Conservation (phyloP, 2,113 vertebrate species). For the Oncorhynchus clarkii region DNA sequence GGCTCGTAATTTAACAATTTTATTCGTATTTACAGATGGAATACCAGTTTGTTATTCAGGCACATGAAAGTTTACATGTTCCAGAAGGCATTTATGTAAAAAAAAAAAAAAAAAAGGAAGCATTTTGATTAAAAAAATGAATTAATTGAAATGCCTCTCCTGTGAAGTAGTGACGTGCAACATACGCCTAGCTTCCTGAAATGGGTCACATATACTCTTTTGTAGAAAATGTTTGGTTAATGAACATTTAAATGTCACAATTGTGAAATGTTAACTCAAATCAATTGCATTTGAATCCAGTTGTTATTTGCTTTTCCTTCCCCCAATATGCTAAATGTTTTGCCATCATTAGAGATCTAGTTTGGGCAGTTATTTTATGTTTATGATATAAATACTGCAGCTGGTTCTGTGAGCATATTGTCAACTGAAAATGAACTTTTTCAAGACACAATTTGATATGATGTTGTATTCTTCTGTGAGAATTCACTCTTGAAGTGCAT, state of each 20-base stretch:
- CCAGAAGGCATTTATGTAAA: too few relatives aligned
- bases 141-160: too few relatives aligned
- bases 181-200: too few relatives aligned
- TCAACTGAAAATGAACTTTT: constrained; percentile 35
- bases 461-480: constrained; percentile 3
- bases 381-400: constrained; percentile 48
- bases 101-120: too few relatives aligned
- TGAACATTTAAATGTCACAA: constrained; percentile 11
- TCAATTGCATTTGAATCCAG: constrained; percentile 6
- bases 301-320: constrained; percentile 18
- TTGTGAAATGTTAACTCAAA: constrained; percentile 38
- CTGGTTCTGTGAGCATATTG: constrained; percentile 68
- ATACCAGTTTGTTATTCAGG: too few relatives aligned
- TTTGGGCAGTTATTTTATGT: constrained; percentile 19
- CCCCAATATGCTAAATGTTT: not conserved
- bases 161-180: too few relatives aligned
- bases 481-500: not conserved
- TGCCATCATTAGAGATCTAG: not conserved
- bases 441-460: constrained; percentile 6
- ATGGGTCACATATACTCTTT: not conserved
- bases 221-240: constrained; percentile 1
- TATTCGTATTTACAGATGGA: too few relatives aligned
- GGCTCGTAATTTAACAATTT: too few relatives aligned
- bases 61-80: too few relatives aligned
- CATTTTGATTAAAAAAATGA: too few relatives aligned